Percentiles rank a stretch among this genome's conserved stretches.
These are phyloP conservation scores for Hippoglossus hippoglossus DNA, from an alignment of 2,797 vertebrate genomes.

Conservation along the genomic window DNA sequence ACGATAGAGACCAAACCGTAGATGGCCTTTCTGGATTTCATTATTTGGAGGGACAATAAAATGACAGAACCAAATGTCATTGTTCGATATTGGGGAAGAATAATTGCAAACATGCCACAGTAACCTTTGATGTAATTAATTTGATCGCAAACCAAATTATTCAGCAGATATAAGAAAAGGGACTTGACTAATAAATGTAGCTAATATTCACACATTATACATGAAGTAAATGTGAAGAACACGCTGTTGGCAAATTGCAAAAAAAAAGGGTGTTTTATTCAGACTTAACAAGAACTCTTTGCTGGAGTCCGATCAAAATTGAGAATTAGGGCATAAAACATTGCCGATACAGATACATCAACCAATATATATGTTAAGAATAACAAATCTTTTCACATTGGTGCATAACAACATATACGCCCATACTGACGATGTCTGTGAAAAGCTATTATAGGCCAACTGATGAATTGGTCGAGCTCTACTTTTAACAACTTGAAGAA, in stretches of 20 bases:
- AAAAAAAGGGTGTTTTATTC: slow-evolving; percentile 11
- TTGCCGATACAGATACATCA: too few species aligned
- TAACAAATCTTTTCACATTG: too few species aligned
- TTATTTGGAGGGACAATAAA: slow-evolving; percentile 15
- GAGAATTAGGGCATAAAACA: too few species aligned
- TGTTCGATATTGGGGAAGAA: slow-evolving; percentile 26
- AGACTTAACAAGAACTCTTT: background rate
- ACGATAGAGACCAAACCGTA: slow-evolving; percentile 17
- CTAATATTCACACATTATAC: background rate
- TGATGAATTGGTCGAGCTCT: too few species aligned
- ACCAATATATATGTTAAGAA: too few species aligned
- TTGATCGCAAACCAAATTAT: slow-evolving; percentile 22
- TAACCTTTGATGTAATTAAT: slow-evolving; percentile 40
- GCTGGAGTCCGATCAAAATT: too few species aligned
- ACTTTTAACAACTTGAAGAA: too few species aligned
- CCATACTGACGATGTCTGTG: too few species aligned
- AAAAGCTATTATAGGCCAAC: too few species aligned
- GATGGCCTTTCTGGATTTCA: slow-evolving; percentile 36
- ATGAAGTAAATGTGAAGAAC: background rate
- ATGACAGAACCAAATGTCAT: slow-evolving; percentile 47
- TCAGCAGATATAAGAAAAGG: slow-evolving; percentile 15
- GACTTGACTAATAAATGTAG: background rate
- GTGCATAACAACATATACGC: too few species aligned
- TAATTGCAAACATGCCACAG: slow-evolving; percentile 14
- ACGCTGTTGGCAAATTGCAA: background rate